Evolutionary conservation across 2,888 invertebrate genomes (phyloP).

Genomic region (Polydrusus pterygomalis): DNA sequence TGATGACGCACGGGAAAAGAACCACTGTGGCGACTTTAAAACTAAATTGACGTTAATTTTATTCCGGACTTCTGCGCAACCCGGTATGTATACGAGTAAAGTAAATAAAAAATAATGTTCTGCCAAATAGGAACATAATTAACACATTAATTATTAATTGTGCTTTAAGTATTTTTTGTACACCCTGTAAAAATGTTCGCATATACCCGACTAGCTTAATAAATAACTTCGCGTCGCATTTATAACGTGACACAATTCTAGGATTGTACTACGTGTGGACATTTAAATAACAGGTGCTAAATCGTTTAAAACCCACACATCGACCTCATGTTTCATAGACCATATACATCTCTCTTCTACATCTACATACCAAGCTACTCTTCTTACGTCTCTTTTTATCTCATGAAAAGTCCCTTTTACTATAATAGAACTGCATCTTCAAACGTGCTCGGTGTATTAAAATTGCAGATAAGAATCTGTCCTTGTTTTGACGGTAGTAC

Average conservation of each 20-base stretch:
- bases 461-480: not conserved
- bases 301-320: not conserved
- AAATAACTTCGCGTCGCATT: slow-evolving; percentile 40
- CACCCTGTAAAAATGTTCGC: slow-evolving; percentile 8
- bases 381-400: slow-evolving; percentile 6
- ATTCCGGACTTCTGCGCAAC: no score
- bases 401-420: not conserved
- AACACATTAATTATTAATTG: not conserved
- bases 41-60: no score
- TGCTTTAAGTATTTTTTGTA: not conserved
- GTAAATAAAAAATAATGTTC: no score
- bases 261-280: slow-evolving; percentile 28
- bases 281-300: slow-evolving; percentile 26
- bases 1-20: no score
- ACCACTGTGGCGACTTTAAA: no score
- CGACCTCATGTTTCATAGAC: not conserved
- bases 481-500: not conserved
- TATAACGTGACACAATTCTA: slow-evolving; percentile 50
- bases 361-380: no score
- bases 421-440: no score
- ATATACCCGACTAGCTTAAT: slow-evolving; percentile 31
- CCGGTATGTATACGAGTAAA: no score
- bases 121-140: no score
- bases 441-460: no score
- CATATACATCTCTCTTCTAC: not conserved